Base-by-base conservation (phyloP, 2,888 invertebrate species). In the Anodontia alba region DNA sequence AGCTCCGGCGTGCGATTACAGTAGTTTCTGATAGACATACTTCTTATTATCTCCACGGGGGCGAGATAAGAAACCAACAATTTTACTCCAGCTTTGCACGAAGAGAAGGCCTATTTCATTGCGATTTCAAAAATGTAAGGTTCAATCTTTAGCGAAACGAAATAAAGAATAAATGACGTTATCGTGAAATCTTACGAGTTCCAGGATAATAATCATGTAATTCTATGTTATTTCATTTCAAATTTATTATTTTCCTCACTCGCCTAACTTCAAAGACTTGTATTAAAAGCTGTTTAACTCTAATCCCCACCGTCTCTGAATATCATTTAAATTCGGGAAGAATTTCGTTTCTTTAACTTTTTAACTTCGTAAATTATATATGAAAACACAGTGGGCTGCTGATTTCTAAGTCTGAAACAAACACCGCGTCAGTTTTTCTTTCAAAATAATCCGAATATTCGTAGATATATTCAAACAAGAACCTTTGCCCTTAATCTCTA, bases 241-340 rank as follows among this genome's bases (percentile, higher is more conserved):
- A 54, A 54, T 54, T 54, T 54, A 54, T 54, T 54, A 54, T 54
- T 54, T 54, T 54, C 54, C 2, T 54, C 54, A 54, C 54, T 23
- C 54, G 54, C 54, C 54, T 26, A 54, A 54, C 54, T 26, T 54
- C 54, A 54, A 54, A 54, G 54, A 26, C 54, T 3, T 26, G 54
- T 54, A 54, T 54, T 54, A 54, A 26, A n/a, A 54, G 26, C 10
- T 26, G 26, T 54, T 54, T 54, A 26, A 54, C 54, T 54, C 54
- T 54, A 54, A 54, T 54, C 54, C 54, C 54, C 15, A 26, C 20
- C 5, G 54, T 54, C 54, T 54, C 10, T 26, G n/a, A 23, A 54
- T 54, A 54, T n/a, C 54, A 54, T 54, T 54, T 54, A 54, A 54
- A 54, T 54, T 54, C 23, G 54, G 49, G 26, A 26, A 23, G 15